Evolutionary conservation across 2,113 vertebrate species (phyloP).

Genomic region (Odontesthes bonariensis): DNA sequence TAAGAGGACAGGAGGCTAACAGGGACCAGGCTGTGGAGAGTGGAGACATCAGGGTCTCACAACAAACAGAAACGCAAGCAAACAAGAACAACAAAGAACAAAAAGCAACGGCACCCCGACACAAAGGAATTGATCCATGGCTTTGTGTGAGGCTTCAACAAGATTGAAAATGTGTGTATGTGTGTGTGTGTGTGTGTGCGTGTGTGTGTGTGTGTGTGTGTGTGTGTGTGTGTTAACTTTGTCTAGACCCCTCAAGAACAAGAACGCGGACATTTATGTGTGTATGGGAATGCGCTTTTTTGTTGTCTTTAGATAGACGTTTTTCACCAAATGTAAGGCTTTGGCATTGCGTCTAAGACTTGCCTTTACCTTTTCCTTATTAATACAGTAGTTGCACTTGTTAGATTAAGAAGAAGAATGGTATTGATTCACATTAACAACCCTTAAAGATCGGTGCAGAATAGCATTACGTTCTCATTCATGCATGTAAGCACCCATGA

Average conservation of each 20-base stretch:
- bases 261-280: neutral
- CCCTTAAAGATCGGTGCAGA: constrained; percentile 23
- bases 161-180: constrained; percentile 6
- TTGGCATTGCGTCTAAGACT: neutral
- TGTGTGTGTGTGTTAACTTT: constrained; percentile 12
- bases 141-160: constrained; percentile 28
- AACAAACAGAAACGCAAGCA: constrained; percentile 47
- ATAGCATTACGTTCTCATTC: neutral
- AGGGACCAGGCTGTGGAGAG: constrained; percentile 46
- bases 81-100: constrained; percentile 47
- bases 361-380: constrained; percentile 21
- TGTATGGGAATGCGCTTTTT: neutral
- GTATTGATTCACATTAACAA: constrained; percentile 49
- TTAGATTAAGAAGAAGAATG: constrained; percentile 33
- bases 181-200: neutral
- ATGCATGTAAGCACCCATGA: neutral
- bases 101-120: constrained; percentile 11
- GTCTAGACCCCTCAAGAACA: constrained; percentile 7
- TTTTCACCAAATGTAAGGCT: constrained; percentile 4
- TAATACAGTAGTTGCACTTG: constrained; percentile 43
- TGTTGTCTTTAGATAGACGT: constrained; percentile 16
- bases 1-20: constrained; percentile 59
- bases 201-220: neutral
- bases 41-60: constrained; percentile 11
- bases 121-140: constrained; percentile 58